Conservation (phyloP, 2,113 vertebrate genomes). For the Orthonyx spaldingii region DNA sequence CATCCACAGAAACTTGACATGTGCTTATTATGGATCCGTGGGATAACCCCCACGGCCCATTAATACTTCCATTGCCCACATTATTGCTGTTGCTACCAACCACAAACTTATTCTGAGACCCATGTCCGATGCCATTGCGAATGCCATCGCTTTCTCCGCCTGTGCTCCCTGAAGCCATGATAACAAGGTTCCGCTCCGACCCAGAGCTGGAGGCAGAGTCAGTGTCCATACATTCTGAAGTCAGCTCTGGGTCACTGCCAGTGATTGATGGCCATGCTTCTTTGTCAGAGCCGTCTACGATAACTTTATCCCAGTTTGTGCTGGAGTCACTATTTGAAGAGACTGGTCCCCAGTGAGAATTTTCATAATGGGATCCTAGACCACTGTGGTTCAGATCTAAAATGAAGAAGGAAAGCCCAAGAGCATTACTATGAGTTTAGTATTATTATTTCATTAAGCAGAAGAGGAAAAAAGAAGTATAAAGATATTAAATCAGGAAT, state of each 20-base stretch:
- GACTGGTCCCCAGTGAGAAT: slow-evolving; percentile 87
- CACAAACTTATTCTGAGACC: slow-evolving; percentile 81
- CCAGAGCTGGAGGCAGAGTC: slow-evolving; percentile 90
- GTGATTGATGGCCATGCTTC: slow-evolving; percentile 85
- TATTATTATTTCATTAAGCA: not conserved
- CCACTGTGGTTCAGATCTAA: slow-evolving; percentile 89
- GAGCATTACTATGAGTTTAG: not conserved
- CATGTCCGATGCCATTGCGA: slow-evolving; percentile 81
- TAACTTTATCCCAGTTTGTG: slow-evolving; percentile 92
- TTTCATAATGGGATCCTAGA: slow-evolving; percentile 95
- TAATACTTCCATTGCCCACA: slow-evolving; percentile 82
- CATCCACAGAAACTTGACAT: slow-evolving; percentile 82
- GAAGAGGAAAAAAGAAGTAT: not conserved
- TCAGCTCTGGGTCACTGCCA: slow-evolving; percentile 86
- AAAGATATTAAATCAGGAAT: not conserved
- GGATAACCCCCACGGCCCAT: slow-evolving; percentile 78
- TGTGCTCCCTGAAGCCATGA: slow-evolving; percentile 80
- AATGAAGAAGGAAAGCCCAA: slow-evolving; percentile 45
- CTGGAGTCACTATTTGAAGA: slow-evolving; percentile 87
- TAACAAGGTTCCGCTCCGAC: slow-evolving; percentile 86
- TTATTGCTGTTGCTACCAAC: slow-evolving; percentile 90
- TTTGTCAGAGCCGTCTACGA: slow-evolving; percentile 87
- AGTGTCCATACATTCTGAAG: slow-evolving; percentile 93
- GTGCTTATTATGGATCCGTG: slow-evolving; percentile 83
- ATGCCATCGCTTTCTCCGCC: slow-evolving; percentile 81